Percentiles rank a stretch among this genome's conserved stretches.
phyloP scores from a whole-genome alignment of 2,888 invertebrate species.

The Melitaea athalia region DNA sequence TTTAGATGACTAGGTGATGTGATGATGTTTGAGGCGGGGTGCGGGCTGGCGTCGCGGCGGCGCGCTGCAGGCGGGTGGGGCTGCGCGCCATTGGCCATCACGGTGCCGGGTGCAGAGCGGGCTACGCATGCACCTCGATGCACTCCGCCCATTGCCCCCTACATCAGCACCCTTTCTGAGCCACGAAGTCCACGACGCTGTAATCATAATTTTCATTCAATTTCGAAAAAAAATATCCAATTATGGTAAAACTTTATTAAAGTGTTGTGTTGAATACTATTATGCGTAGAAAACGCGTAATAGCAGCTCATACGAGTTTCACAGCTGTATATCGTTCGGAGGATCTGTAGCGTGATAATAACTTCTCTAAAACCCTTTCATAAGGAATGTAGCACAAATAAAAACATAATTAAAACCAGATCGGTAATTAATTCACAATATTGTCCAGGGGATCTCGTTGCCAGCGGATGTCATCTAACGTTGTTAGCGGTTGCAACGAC shows the following conservation, averaged over 20 bases:
- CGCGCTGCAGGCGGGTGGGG: slow-evolving; percentile 35
- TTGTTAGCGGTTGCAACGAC: slow-evolving; percentile 44
- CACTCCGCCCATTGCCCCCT: slow-evolving; percentile 40
- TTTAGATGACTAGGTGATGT: slow-evolving; percentile 25
- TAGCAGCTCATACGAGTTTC: slow-evolving; percentile 13
- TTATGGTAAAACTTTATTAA: too few relatives aligned
- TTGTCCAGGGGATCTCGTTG: slow-evolving; percentile 49
- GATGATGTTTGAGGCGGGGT: slow-evolving; percentile 35
- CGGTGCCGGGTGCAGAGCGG: slow-evolving; percentile 28
- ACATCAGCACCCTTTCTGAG: slow-evolving; percentile 19
- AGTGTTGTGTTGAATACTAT: too few relatives aligned
- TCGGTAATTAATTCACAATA: slow-evolving; percentile 52
- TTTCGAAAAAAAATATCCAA: not conserved
- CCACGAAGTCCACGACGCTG: slow-evolving; percentile 9
- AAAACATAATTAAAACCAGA: slow-evolving; percentile 50
- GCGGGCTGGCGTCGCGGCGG: slow-evolving; percentile 25
- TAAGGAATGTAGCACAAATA: slow-evolving; percentile 28
- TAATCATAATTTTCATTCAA: slow-evolving; percentile 3
- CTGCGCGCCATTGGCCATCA: slow-evolving; percentile 37
- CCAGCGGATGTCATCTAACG: slow-evolving; percentile 53
- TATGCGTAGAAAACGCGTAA: not conserved
- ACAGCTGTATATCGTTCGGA: slow-evolving; percentile 16
- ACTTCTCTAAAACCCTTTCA: slow-evolving; percentile 36
- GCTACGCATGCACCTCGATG: slow-evolving; percentile 35
- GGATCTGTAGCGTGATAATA: slow-evolving; percentile 16